Percentiles rank a stretch among this genome's conserved stretches.
Conservation (phyloP, 2,113 vertebrate species). For the Urocolius indicus region DNA sequence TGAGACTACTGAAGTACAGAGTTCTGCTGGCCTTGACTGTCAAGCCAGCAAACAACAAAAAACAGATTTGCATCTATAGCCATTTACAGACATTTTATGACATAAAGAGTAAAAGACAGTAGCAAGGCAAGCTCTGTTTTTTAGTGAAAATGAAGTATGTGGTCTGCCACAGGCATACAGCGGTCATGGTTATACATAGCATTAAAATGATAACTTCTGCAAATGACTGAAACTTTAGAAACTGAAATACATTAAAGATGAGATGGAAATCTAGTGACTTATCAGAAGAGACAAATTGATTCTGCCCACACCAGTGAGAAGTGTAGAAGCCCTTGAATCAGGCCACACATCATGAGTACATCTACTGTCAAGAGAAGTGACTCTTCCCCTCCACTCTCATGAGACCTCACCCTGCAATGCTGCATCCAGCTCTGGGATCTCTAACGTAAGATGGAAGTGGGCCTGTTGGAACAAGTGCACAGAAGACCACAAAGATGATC, state of each 20-base stretch:
- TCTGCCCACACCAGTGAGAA: not conserved
- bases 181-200: not conserved
- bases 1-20: not conserved
- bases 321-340: not conserved
- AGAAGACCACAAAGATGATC: too few species aligned
- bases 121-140: not conserved
- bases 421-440: too few species aligned
- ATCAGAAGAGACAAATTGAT: not conserved
- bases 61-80: not conserved
- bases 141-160: not conserved
- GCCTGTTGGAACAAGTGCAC: too few species aligned
- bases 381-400: too few species aligned
- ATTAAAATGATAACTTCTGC: not conserved
- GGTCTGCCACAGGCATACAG: not conserved
- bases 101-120: not conserved
- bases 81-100: not conserved
- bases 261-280: not conserved
- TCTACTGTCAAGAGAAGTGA: not conserved
- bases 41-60: not conserved
- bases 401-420: too few species aligned
- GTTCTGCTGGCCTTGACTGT: not conserved
- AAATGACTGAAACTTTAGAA: not conserved
- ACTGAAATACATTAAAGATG: not conserved
- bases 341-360: rapidly evolving
- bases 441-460: too few species aligned